These are phyloP conservation scores for Odontocolon sp. DNA, from an alignment of 2,888 invertebrate genomes.

Conservation along the genomic window DNA sequence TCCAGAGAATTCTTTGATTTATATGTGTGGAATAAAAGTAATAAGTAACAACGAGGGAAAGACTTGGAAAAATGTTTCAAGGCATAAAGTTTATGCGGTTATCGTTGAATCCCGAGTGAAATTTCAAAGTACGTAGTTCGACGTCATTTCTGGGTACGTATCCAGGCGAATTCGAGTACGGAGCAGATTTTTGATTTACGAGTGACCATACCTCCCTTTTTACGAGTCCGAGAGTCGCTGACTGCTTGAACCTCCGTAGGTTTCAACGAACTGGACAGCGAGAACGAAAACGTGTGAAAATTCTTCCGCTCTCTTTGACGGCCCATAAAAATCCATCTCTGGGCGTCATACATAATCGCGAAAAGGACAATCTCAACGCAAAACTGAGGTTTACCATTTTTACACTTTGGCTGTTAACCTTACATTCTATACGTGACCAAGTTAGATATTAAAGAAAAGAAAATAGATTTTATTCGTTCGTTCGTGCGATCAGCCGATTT, in stretches of 20 bases:
- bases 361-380: not conserved
- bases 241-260: conserved; percentile 11
- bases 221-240: conserved; percentile 41
- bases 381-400: conserved; percentile 5
- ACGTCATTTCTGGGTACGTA: not conserved
- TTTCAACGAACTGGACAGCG: not conserved
- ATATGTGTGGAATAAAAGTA: too few species aligned
- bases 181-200: conserved; percentile 49
- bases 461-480: not conserved
- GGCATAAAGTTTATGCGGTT: conserved; percentile 14
- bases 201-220: conserved; percentile 32
- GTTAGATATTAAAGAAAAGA: not conserved
- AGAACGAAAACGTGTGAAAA: not conserved
- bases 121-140: conserved; percentile 25
- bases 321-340: conserved; percentile 42
- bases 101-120: conserved; percentile 35
- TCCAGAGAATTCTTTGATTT: too few species aligned
- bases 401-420: too few species aligned
- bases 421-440: too few species aligned
- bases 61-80: not conserved
- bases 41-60: too few species aligned
- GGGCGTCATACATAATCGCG: not conserved
- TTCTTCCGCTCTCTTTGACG: not conserved
- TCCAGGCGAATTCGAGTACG: not conserved
- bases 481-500: not conserved